Evolutionary conservation across 64 coral and sea anemone species (phyloP), one percentile per base, ranked within the genome.

Genomic region (Montipora sp.): DNA sequence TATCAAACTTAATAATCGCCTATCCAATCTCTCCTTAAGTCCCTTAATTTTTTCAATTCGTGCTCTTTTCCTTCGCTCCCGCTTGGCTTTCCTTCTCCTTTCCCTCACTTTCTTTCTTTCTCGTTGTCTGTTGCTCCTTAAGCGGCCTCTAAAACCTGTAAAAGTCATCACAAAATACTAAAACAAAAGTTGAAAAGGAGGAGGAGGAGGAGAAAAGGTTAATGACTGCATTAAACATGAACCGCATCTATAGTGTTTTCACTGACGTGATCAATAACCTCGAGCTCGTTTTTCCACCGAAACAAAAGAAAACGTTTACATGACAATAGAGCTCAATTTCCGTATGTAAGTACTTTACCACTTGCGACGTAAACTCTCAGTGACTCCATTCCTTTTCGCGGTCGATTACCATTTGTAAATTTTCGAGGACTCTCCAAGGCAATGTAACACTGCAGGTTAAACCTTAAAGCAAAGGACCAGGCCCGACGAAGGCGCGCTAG

Each of bases 401-500:
- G 80, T 7, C 13, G 14, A n/a, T 59, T 59, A 10, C 8, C 19
- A 16, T 19, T 83, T 8, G 60, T 67, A 83, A 83, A 83, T 18
- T 83, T 46, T 43, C 24, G 58, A 43, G 80, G 80, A 83, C 11
- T 67, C 5, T 65, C 59, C 67, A 13, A 9, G 36, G 59, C 80
- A 27, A 83, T 45, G 58, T 13, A 83, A 19, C 80, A 83, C 60
- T 83, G 80, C 0, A 57, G 59, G 36, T 55, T 55, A 83, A 68
- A 83, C 55, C 59, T 27, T 45, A 83, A n/a, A 68, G 80, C 80
- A 47, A 68, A 83, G 0, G 80, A 24, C 80, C 80, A 83, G 43
- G 80, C 80, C 7, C 80, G 58, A 43, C 80, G 80, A 27, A 83
- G 63, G 80, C 80, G 80, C 27, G 80, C 80, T 68, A 83, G 5